Conservation (phyloP, 1,140 invertebrate genomes). For the Mizuhopecten yessoensis region DNA sequence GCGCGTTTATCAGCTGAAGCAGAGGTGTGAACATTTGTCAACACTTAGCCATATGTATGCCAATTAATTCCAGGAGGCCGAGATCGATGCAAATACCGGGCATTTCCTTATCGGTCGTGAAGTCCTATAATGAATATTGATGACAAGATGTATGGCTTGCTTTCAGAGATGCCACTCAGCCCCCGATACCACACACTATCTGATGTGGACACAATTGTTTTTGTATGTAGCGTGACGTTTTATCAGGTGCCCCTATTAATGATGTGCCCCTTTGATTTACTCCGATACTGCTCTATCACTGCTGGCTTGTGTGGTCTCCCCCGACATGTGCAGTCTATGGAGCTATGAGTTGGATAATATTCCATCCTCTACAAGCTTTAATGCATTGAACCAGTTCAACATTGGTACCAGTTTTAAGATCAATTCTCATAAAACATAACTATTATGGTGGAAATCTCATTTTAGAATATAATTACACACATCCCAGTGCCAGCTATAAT, state of each 20-base stretch:
- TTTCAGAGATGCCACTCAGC: slow-evolving; percentile 16
- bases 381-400: not conserved
- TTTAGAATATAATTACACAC: too few species aligned
- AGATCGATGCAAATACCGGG: slow-evolving; percentile 48
- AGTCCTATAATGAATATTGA: slow-evolving; percentile 52
- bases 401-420: not conserved
- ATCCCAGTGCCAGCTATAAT: too few species aligned
- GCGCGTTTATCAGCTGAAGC: slow-evolving; percentile 48
- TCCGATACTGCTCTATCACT: not conserved
- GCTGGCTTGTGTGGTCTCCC: not conserved
- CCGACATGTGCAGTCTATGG: not conserved
- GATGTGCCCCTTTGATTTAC: slow-evolving; percentile 31
- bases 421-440: too few species aligned
- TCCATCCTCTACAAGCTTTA: not conserved
- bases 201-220: slow-evolving; percentile 27
- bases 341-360: not conserved
- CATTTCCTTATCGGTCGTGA: slow-evolving; percentile 42
- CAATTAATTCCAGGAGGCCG: slow-evolving; percentile 58
- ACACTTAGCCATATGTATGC: slow-evolving; percentile 57
- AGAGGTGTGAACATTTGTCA: slow-evolving; percentile 62
- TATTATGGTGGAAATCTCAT: too few species aligned
- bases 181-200: not conserved
- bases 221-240: slow-evolving; percentile 14
- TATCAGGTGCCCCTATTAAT: slow-evolving; percentile 29
- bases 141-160: slow-evolving; percentile 46